phyloP scores from a whole-genome alignment of 2,888 invertebrate genomes.

The Lomographa bimaculata region DNA sequence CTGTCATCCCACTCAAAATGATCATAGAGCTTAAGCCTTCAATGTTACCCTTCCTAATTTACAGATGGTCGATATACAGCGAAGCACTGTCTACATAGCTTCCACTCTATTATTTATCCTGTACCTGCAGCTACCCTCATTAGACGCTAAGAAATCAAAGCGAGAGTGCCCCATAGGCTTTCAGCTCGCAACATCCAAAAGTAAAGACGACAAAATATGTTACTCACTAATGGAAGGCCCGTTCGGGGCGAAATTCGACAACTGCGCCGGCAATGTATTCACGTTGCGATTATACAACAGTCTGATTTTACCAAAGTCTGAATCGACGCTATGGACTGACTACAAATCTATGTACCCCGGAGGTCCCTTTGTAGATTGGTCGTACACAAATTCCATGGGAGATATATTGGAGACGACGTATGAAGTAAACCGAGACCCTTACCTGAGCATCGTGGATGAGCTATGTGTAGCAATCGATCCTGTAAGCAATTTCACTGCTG shows the following conservation, averaged over 20 bases:
- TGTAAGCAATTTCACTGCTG: conserved; percentile 53
- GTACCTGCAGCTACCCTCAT: conserved; percentile 35
- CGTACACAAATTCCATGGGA: conserved; percentile 56
- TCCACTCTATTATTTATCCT: conserved; percentile 40
- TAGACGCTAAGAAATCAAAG: conserved; percentile 39
- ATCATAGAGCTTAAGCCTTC: not conserved
- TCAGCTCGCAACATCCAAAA: conserved; percentile 44
- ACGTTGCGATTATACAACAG: conserved; percentile 52
- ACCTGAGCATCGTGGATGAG: conserved; percentile 49
- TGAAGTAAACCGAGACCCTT: conserved; percentile 47
- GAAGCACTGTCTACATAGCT: conserved; percentile 31
- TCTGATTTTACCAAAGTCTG: conserved; percentile 49
- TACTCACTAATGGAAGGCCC: conserved; percentile 57
- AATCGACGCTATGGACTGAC: conserved; percentile 67
- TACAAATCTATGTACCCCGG: conserved; percentile 68
- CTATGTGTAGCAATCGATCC: conserved; percentile 63
- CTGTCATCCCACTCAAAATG: conserved; percentile 6
- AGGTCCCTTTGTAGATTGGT: conserved; percentile 70
- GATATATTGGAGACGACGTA: conserved; percentile 45
- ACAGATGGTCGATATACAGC: conserved; percentile 54
- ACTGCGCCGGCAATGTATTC: conserved; percentile 67
- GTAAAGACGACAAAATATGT: conserved; percentile 50
- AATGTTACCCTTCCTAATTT: conserved; percentile 31
- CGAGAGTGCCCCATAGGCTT: conserved; percentile 67
- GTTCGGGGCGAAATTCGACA: conserved; percentile 58